Percentiles rank a stretch among this genome's conserved stretches.
These are phyloP conservation scores for Oscheius sp. DNA, from an alignment of 2,888 invertebrate species.

Conservation along the genomic window DNA sequence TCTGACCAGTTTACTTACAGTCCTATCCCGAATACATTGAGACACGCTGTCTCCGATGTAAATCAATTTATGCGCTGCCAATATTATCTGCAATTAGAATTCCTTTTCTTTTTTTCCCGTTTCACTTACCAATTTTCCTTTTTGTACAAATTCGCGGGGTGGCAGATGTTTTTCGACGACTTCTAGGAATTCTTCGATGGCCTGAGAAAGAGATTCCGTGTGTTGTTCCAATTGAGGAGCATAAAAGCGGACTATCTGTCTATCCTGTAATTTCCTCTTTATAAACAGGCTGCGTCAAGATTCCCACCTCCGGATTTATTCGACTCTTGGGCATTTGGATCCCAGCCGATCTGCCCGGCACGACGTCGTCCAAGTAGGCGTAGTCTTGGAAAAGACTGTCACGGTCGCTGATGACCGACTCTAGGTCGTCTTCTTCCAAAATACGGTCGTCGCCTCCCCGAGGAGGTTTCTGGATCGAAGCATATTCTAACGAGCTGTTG, in stretches of 20 bases:
- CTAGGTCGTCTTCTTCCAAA: slow-evolving; percentile 66
- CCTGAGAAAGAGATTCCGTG: slow-evolving; percentile 85
- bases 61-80: slow-evolving; percentile 91
- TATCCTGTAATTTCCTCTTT: slow-evolving; percentile 41
- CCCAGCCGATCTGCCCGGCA: slow-evolving; percentile 24
- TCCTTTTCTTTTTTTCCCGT: not conserved
- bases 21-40: slow-evolving; percentile 70
- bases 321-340: slow-evolving; percentile 8
- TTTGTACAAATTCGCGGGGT: slow-evolving; percentile 89
- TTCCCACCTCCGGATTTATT: slow-evolving; percentile 41
- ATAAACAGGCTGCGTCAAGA: too few relatives aligned
- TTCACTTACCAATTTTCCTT: slow-evolving; percentile 88
- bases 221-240: slow-evolving; percentile 87
- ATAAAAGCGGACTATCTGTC: slow-evolving; percentile 85
- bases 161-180: slow-evolving; percentile 93
- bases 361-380: slow-evolving; percentile 42
- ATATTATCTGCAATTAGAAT: slow-evolving; percentile 74
- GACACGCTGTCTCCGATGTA: slow-evolving; percentile 93
- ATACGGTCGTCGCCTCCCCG: slow-evolving; percentile 36
- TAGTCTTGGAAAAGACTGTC: slow-evolving; percentile 52
- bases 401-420: slow-evolving; percentile 53
- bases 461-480: slow-evolving; percentile 12
- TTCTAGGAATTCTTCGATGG: slow-evolving; percentile 90
- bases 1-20: slow-evolving; percentile 21
- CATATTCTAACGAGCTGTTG: slow-evolving; percentile 34